A percentile compares a stretch with the other conserved stretches of the same genome.
These are phyloP conservation scores for Pseudococcus viburni DNA, from an alignment of 2,888 invertebrate species.

Conservation along the genomic window DNA sequence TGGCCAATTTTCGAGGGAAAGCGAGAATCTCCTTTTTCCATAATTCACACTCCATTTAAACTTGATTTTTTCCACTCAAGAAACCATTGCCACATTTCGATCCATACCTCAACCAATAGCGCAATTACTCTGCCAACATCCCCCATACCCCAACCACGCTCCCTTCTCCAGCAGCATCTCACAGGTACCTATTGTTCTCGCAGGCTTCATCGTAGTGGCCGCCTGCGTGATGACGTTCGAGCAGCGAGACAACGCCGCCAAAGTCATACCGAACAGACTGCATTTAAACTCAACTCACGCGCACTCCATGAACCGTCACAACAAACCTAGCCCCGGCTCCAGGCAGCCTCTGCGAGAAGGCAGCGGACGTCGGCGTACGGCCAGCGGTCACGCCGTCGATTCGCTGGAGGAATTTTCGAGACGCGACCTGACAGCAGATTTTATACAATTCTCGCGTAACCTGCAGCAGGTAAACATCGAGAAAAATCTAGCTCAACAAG, in stretches of 20 bases:
- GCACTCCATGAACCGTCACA: constrained; percentile 67
- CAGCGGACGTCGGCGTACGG: constrained; percentile 71
- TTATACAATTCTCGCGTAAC: constrained; percentile 74
- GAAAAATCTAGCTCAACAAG: constrained; percentile 69
- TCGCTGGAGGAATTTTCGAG: constrained; percentile 70
- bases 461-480: constrained; percentile 69
- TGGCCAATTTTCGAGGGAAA: too few species aligned
- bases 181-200: constrained; percentile 65
- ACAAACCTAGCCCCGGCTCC: constrained; percentile 72
- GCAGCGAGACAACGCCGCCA: constrained; percentile 93
- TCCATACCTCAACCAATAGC: neutral
- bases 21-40: too few species aligned
- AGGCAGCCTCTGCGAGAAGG: constrained; percentile 75
- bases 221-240: constrained; percentile 99
- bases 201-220: constrained; percentile 95
- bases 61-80: too few species aligned
- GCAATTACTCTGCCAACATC: neutral
- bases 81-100: neutral
- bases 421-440: constrained; percentile 73
- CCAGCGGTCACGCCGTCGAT: constrained; percentile 69
- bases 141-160: neutral
- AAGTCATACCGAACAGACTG: constrained; percentile 75
- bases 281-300: constrained; percentile 67
- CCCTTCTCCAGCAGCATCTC: neutral
- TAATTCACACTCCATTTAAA: too few species aligned